Base-by-base conservation (phyloP, 1,140 invertebrate species). In the Pseudomyrmex gracilis region DNA sequence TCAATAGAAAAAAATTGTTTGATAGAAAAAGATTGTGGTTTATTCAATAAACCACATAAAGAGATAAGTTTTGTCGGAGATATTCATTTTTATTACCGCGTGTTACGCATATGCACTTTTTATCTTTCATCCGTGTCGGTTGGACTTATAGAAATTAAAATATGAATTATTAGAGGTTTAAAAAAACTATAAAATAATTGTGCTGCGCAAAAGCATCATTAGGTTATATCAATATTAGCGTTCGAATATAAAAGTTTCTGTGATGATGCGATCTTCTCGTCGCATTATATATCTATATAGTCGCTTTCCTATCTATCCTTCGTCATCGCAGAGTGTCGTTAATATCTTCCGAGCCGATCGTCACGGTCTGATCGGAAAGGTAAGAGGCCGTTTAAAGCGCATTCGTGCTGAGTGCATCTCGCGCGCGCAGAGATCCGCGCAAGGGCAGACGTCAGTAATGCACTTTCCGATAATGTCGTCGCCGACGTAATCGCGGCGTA, bases 391-490 rank as follows among this genome's bases (percentile, higher is more conserved):
- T 82, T 82, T 67, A 87, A 85, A 34, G 34, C 66, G 74, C 24
- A 78, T 47, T 55, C 64, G 45, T 71, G 84, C 34, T 45, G 68
- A 73, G 66, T 73, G 73, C 76, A 88, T 77, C 83, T 88, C 83
- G 83, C 71, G 73, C 71, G 71, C 68, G 71, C 82, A 55, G 74
- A 71, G 85, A 84, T 87, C 73, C 80, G 58, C 60, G 82, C 64
- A 55, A 80, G 76, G 66, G 66, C 76, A 80, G 76, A 53, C 87
- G 70, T 43, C 84, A 74, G 77, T 88, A 89, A 89, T 89, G 84
- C 87, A 89, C 87, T 89, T 89, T 88, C 87, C 84, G 87, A 89
- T 89, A 89, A 89, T 86, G 80, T 87, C 57, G 57, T 45, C 82
- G 57, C 43, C 74, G 47, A 88, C 73, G 87, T 88, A 89, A 89